Percentiles rank a stretch among this genome's conserved stretches.
These are phyloP conservation scores for Astreopora myriophthalma DNA, from an alignment of 64 coral and sea anemone genomes.

Conservation along the genomic window DNA sequence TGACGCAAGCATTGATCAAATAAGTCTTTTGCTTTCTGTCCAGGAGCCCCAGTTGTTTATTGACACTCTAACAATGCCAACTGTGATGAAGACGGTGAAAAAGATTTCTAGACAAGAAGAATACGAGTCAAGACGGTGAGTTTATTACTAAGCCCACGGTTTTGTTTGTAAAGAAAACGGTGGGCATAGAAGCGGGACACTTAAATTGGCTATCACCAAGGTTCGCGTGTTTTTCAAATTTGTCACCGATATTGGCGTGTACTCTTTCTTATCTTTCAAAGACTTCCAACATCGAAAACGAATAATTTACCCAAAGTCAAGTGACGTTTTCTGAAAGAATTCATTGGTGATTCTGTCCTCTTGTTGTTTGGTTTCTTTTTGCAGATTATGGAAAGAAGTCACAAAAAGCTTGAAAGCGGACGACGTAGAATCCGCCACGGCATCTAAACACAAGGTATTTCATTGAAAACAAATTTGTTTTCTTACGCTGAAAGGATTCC, in stretches of 20 bases:
- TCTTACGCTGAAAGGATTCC: too few relatives aligned
- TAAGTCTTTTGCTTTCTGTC: neutral
- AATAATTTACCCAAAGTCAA: neutral
- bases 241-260: too few relatives aligned
- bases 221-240: too few relatives aligned
- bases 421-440: slow-evolving; percentile 90
- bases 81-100: slow-evolving; percentile 73
- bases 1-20: neutral
- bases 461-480: neutral
- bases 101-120: slow-evolving; percentile 82
- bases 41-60: slow-evolving; percentile 88
- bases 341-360: neutral
- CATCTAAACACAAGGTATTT: slow-evolving; percentile 89
- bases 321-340: neutral
- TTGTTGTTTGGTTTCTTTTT: neutral
- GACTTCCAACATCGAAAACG: neutral
- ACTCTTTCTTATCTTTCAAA: too few relatives aligned
- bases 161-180: too few relatives aligned
- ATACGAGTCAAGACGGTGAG: slow-evolving; percentile 84
- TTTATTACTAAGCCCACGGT: neutral
- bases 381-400: slow-evolving; percentile 95
- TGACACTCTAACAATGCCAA: slow-evolving; percentile 77
- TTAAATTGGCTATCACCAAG: too few relatives aligned
- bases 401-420: slow-evolving; percentile 77
- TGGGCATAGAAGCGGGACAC: too few relatives aligned